Base-by-base conservation (phyloP, 2,888 invertebrate genomes). In the Zhuqinia jingwanae region DNA sequence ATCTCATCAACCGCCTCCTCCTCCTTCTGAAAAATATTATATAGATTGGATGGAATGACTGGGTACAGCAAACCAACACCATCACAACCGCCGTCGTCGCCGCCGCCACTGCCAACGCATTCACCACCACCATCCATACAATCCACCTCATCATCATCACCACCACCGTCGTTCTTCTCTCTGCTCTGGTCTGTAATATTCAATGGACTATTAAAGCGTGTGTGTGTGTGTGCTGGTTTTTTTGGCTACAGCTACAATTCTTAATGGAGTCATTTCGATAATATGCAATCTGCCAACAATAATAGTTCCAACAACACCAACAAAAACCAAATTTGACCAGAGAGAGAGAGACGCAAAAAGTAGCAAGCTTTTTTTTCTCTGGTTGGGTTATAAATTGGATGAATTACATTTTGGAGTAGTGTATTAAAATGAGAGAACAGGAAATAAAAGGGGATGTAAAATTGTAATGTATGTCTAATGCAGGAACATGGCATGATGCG, bases 401-500 rank as follows among this genome's bases (percentile, higher is more conserved):
- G 47, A 45, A 70, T 70, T 70, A 47, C 45, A 70, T 45, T 36
- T 70, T 50, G 70, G 47, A 70, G 45, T 25, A 45, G 25, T 22
- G 47, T 36, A 36, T 36, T n/a, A 8, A 36, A 36, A 36, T 36
- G 36, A 20, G 20, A 50, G 45, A 36, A 68, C 81, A 81, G 85
- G 85, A 85, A 85, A 70, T 78, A 85, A 70, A 77, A 78, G 63
- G 68, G 78, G 85, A 73, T 73, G 83, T 83, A 56, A 36, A 36
- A n/a, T n/a, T n/a, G n/a, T n/a, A n/a, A 50, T 75, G 30, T 75
- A 50, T 75, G 75, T 13, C 15, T 56, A 75, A 75, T 75, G 75
- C 53, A 36, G 36, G 36, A 36, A 8, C 8, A 36, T 36, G 36
- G 36, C 36, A 36, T 36, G 36, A 75, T 75, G 27, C 36, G 75